Base-by-base conservation (phyloP, 2,888 invertebrate species). In the Cartodere bifasciata region DNA sequence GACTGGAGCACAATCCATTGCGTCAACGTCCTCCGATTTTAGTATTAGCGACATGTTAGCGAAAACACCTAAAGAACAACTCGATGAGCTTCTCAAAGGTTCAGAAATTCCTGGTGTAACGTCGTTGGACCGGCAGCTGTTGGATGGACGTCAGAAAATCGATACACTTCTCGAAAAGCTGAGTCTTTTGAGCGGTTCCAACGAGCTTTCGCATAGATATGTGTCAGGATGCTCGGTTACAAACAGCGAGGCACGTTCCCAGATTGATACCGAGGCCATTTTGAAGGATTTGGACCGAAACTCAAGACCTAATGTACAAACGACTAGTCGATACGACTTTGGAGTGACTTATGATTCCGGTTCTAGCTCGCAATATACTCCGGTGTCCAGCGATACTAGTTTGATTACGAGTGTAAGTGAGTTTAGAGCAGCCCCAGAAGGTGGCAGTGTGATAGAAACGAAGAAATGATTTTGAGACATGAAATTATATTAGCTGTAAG, bases 141-240 rank as follows among this genome's bases (percentile, higher is more conserved):
- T 41, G 3, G 45, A 48, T 32, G 50, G 53, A 10, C 57, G 55
- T 40, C 50, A 54, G 32, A 49, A 50, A 30, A 58, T 61, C 16
- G 56, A 58, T 42, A 46, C 46, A 16, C 39, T 61, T 14, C 38
- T 61, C 28, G 54, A 60, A 35, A 58, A 58, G 35, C 41, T 61
- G 21, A 53, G 49, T 26, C 27, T 48, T 13, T 35, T 46, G 7
- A 42, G 44, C 2, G 50, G 46, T 25, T 24, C 28, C 5, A 31
- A 27, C 6, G 35, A 23, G 13, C 50, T 48, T 35, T 38, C 47
- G 15, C 48, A 38, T 34, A 42, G 58, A 13, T 53, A 58, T 32
- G 52, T 58, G 12, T 59, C 58, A 2, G 58, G 58, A 17, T 58
- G 58, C 47, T 59, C 58, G 1, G 38, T 43, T 14, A 45, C 40